These are phyloP conservation scores for mouse (Mus musculus) DNA, from an alignment of 2,113 vertebrate species.

Conservation along the genomic window DNA sequence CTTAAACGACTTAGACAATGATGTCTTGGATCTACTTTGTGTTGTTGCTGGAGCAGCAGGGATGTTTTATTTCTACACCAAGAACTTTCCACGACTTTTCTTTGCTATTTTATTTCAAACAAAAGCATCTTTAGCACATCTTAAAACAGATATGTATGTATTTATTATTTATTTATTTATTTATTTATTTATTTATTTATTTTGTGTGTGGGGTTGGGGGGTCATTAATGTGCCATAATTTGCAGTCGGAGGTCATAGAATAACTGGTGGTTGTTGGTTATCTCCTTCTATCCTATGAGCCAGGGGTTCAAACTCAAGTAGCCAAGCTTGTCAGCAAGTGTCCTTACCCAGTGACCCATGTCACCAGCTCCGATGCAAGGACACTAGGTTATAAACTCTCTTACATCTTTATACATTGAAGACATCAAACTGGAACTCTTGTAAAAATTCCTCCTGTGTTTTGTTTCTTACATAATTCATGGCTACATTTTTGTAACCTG, in stretches of 20 bases:
- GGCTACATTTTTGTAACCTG: background rate
- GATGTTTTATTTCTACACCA: background rate
- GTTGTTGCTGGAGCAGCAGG: background rate
- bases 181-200: background rate
- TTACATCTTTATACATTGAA: background rate
- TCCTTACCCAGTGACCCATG: background rate
- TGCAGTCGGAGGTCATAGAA: background rate
- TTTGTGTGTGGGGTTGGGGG: background rate
- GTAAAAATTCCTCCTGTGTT: background rate
- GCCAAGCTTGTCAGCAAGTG: background rate
- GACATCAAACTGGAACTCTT: background rate
- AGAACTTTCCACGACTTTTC: background rate
- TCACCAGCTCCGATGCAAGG: background rate
- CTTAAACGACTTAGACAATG: background rate
- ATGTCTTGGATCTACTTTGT: background rate
- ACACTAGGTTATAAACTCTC: background rate
- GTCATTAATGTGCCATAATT: background rate
- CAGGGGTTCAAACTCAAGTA: background rate
- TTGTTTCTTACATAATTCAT: background rate
- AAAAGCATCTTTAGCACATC: background rate
- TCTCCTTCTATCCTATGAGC: background rate
- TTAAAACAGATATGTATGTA: background rate
- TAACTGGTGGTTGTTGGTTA: background rate
- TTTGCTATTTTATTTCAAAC: slow-evolving; percentile 15
- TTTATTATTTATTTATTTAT: background rate